These are phyloP conservation scores for Sorex fumeus DNA, from an alignment of 2,113 vertebrate species.

Conservation along the genomic window DNA sequence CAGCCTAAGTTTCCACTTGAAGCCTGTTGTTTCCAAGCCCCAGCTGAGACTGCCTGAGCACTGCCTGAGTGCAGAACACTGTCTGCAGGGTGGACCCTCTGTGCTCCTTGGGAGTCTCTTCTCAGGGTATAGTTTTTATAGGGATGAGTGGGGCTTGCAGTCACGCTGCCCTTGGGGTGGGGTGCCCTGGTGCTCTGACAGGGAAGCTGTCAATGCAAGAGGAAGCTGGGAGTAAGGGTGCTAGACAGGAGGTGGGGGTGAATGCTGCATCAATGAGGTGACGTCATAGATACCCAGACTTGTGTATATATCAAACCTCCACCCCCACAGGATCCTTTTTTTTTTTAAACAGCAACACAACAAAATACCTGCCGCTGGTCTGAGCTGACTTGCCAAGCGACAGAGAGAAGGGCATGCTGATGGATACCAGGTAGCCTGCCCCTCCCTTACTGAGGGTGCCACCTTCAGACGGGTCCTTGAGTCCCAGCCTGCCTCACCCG, in stretches of 20 bases:
- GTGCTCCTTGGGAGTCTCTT: not conserved
- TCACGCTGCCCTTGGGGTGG: not conserved
- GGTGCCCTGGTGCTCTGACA: not conserved
- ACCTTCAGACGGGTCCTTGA: slow-evolving; percentile 63
- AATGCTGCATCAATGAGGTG: slow-evolving; percentile 67
- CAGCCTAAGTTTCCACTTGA: not conserved
- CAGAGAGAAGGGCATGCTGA: slow-evolving; percentile 80
- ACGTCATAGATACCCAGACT: slow-evolving; percentile 29
- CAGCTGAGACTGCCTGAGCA: not conserved
- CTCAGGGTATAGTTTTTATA: not conserved
- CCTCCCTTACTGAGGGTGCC: slow-evolving; percentile 76
- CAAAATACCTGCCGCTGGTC: slow-evolving; percentile 80
- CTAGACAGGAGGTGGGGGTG: slow-evolving; percentile 44
- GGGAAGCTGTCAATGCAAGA: slow-evolving; percentile 28
- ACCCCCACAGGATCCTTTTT: slow-evolving; percentile 60
- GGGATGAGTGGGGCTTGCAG: not conserved
- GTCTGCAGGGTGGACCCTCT: not conserved
- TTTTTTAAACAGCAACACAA: slow-evolving; percentile 73
- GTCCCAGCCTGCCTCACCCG: slow-evolving; percentile 67
- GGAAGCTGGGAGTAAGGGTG: slow-evolving; percentile 70
- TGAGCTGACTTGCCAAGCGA: slow-evolving; percentile 82
- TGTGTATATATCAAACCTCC: slow-evolving; percentile 74
- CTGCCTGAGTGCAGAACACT: not conserved
- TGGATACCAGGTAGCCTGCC: slow-evolving; percentile 81
- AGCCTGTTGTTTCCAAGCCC: not conserved